Evolutionary conservation across 2,113 vertebrate species (phyloP), one percentile per base, ranked within the genome.

Genomic region (Chaetops frenatus): DNA sequence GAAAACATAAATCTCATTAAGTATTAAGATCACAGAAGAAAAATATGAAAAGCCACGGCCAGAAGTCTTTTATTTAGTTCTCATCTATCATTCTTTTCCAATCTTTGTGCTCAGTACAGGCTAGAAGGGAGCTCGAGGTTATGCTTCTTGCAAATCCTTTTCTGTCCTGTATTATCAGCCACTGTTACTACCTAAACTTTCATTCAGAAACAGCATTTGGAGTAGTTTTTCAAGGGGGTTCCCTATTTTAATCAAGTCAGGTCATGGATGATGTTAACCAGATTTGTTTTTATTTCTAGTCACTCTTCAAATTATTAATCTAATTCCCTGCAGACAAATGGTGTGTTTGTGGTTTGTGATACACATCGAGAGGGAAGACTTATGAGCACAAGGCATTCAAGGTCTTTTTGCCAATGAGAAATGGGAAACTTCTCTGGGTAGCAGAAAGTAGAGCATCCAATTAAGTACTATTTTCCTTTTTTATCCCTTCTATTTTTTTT

Each of bases 171-270:
- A 53, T 47, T 62, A 89, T 48, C 85, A 83, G 48, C 64, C 86
- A 35, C 44, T 51, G 12, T 9, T 69, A 64, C 15, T 83, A 89
- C 73, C 83, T 71, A 40, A 47, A 50, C 18, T 60, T 87, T 64
- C 91, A 82, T 84, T 88, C 61, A 81, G 76, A 94, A 94, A 78
- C 28, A n/a, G 29, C 33, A 65, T 47, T 42, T 87, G 78, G 65
- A 85, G 33, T 20, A 35, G 23, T 38, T 88, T 93, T 96, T 84
- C 78, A 86, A 88, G 25, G 56, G 33, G n/a, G 21, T n/a, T n/a
- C n/a, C n/a, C n/a, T n/a, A n/a, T 95, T 81, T 95, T 88, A 84
- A 91, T 89, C 87, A 95, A 89, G 53, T 92, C 72, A 78, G 73
- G 31, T 92, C 5, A 10, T 35, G 50, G 70, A 79, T 85, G 62